Evolutionary conservation across 1,140 invertebrate species (phyloP).

Genomic region (Cyclargus thomasi): DNA sequence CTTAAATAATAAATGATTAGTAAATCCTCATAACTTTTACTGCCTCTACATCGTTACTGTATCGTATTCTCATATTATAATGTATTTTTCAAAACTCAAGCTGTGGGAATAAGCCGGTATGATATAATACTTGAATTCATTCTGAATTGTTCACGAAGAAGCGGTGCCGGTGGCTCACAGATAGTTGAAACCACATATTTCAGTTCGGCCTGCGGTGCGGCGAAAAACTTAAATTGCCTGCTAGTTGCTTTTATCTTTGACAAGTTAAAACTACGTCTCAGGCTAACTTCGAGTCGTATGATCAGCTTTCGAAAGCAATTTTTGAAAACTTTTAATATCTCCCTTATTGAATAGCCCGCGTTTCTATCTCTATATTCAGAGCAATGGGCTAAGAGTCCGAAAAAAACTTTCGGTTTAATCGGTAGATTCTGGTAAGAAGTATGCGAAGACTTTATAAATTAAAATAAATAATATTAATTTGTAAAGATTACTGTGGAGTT

Average conservation of each 20-base stretch:
- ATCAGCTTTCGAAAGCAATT: constrained; percentile 30
- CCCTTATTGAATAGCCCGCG: background rate
- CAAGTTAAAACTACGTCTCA: constrained; percentile 37
- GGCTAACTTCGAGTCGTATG: constrained; percentile 23
- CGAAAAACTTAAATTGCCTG: constrained; percentile 57
- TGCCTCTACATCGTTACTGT: no score
- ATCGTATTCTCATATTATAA: no score
- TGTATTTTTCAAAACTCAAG: no score
- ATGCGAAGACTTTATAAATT: no score
- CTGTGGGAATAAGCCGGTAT: background rate
- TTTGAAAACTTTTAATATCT: constrained; percentile 20
- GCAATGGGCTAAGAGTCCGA: background rate
- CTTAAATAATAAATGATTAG: no score
- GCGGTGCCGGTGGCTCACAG: constrained; percentile 19
- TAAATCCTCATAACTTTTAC: no score
- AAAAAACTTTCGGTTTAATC: no score
- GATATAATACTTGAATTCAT: constrained; percentile 4
- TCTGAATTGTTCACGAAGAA: constrained; percentile 17
- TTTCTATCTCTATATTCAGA: background rate
- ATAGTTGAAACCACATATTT: constrained; percentile 29
- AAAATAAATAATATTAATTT: no score
- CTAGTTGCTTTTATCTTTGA: constrained; percentile 52
- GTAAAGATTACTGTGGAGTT: no score
- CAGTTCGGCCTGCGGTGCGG: constrained; percentile 28
- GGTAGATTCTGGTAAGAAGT: no score